Evolutionary conservation across 2,113 vertebrate species (phyloP).

Genomic region (Dunckerocampus dactyliophorus): DNA sequence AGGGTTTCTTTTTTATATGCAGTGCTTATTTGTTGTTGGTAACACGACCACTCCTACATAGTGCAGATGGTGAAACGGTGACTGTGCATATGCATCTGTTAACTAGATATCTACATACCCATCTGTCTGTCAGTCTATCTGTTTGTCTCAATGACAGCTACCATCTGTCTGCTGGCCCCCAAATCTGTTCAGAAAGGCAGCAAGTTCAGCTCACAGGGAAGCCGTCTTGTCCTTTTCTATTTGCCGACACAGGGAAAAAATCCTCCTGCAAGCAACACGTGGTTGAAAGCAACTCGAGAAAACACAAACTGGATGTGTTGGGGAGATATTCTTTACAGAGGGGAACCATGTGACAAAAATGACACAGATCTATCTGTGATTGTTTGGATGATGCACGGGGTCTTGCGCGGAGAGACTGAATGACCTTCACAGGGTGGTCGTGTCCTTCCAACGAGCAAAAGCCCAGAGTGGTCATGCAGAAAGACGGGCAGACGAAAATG

Average conservation of each 20-base stretch:
- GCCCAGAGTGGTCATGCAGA: too few relatives aligned
- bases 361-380: too few relatives aligned
- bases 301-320: not conserved
- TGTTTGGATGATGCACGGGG: not conserved
- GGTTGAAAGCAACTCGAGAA: conserved; percentile 13
- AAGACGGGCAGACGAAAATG: conserved; percentile 30
- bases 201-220: conserved; percentile 25
- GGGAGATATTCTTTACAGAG: conserved; percentile 11
- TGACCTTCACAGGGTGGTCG: conserved; percentile 46
- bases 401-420: conserved; percentile 19
- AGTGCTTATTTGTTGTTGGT: not conserved
- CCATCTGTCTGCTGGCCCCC: conserved; percentile 43
- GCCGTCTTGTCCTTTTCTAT: conserved; percentile 7
- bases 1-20: not conserved
- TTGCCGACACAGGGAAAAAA: conserved; percentile 1
- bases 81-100: conserved; percentile 7
- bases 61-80: not conserved
- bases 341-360: conserved; percentile 1
- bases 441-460: conserved; percentile 51
- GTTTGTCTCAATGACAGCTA: conserved; percentile 24
- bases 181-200: conserved; percentile 28
- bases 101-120: conserved; percentile 16
- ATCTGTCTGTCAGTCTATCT: conserved; percentile 35
- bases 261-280: conserved; percentile 28
- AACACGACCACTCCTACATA: not conserved